Evolutionary conservation across 2,797 vertebrate species (phyloP).

Genomic region (Adrianichthys oophorus): DNA sequence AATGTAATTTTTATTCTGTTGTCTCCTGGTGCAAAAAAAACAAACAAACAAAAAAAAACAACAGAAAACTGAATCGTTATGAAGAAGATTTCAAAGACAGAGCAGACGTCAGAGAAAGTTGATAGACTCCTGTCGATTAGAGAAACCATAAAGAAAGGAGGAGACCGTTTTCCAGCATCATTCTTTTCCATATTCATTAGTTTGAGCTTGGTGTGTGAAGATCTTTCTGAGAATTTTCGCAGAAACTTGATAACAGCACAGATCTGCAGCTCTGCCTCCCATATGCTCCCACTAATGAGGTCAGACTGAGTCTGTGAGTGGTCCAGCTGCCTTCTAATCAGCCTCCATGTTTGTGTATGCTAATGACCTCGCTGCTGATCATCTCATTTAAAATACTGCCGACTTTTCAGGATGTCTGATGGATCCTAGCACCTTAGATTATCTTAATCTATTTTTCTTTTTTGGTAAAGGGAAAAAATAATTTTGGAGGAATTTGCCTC

Average conservation of each 20-base stretch:
- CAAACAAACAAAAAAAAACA: no score
- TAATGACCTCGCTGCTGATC: constrained; percentile 72
- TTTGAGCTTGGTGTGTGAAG: constrained; percentile 23
- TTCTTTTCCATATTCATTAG: constrained; percentile 50
- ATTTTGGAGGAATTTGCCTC: background rate
- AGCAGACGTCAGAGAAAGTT: background rate
- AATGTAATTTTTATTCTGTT: no score
- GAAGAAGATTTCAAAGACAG: no score
- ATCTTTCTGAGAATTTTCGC: constrained; percentile 48
- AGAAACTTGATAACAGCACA: constrained; percentile 58
- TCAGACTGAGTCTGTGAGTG: constrained; percentile 62
- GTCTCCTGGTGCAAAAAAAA: no score
- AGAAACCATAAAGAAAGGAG: constrained; percentile 25
- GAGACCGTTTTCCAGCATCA: constrained; percentile 8
- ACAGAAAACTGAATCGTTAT: no score
- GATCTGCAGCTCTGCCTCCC: constrained; percentile 61
- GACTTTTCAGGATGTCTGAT: constrained; percentile 42
- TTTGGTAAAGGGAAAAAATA: background rate
- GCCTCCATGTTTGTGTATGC: constrained; percentile 70
- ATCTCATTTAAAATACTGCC: constrained; percentile 66
- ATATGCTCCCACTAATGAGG: constrained; percentile 80
- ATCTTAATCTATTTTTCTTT: constrained; percentile 4
- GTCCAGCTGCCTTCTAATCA: constrained; percentile 77
- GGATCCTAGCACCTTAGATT: background rate
- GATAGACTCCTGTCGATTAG: constrained; percentile 24